A percentile compares a stretch with the other conserved stretches of the same genome.
phyloP scores from a whole-genome alignment of 2,113 vertebrate species.

The Neogobius melanostomus region DNA sequence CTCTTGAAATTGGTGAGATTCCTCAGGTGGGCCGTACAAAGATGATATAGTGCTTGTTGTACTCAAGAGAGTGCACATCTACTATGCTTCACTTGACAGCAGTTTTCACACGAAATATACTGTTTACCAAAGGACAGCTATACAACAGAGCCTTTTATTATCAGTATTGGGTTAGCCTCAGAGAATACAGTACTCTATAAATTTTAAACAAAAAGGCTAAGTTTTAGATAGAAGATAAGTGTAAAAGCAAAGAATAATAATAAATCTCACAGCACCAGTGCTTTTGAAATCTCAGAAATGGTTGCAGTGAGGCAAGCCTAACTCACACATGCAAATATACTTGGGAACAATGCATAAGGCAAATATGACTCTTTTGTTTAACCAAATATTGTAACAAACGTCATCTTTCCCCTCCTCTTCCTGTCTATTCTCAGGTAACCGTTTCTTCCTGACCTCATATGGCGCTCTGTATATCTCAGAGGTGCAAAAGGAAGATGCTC shows the following conservation, averaged over 20 bases:
- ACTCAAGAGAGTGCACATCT: neutral
- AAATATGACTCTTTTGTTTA: slow-evolving; percentile 5
- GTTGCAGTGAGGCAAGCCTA: neutral
- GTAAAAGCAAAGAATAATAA: neutral
- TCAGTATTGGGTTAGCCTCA: neutral
- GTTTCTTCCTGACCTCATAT: slow-evolving; percentile 93
- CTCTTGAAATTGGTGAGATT: slow-evolving; percentile 21
- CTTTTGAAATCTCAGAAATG: neutral
- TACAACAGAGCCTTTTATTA: slow-evolving; percentile 2
- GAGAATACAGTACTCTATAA: slow-evolving; percentile 1
- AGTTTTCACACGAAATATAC: neutral
- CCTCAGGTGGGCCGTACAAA: slow-evolving; percentile 3
- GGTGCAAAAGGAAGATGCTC: slow-evolving; percentile 98
- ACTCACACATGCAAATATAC: slow-evolving; percentile 1
- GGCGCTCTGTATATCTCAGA: slow-evolving; percentile 99
- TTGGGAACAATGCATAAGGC: neutral
- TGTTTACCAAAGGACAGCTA: neutral
- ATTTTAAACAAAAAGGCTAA: neutral
- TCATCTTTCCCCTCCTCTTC: neutral
- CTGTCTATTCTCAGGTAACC: slow-evolving; percentile 84
- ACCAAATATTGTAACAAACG: slow-evolving; percentile 10
- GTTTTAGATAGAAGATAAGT: neutral
- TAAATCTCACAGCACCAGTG: neutral
- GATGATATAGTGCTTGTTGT: slow-evolving; percentile 3
- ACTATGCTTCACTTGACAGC: neutral